Evolutionary conservation across 2,797 vertebrate species (phyloP), one percentile per base, ranked within the genome.

Genomic region (Alauda arvensis): DNA sequence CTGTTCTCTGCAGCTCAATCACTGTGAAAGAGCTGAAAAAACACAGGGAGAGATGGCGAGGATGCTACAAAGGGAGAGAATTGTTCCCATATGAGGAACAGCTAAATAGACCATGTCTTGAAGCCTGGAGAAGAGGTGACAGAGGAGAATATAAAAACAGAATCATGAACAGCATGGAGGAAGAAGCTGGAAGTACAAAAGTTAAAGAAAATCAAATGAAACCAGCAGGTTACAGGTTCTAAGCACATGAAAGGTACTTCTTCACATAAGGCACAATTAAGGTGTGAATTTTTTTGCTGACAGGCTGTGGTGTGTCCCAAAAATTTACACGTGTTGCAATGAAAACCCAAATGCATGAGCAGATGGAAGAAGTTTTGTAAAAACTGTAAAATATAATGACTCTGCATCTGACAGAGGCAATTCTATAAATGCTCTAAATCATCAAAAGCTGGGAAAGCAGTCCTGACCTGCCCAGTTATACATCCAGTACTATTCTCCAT

Each of bases 201-300:
- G 68, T 70, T 82, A 67, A 89, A 59, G 53, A 57, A 43, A 60
- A 82, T 92, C 59, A 71, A 84, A 91, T 18, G 25, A 92, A 94
- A 86, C 61, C 65, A 84, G 66, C 57, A 68, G 84, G 75, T 76
- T 71, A 59, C 40, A 68, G 31, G 34, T 88, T 89, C 61, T 84
- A 82, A 82, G 49, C 1, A 0, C 52, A 48, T 43, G 52, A 84
- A 75, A 74, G 26, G 2, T 18, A 46, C 12, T 77, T 86, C 43
- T 84, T 88, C 43, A 24, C 5, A 12, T 33, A 70, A 81, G 52
- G 56, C 52, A 72, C 43, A 77, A 55, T 37, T 79, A 42, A 85
- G 14, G 45, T 57, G 52, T 74, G 81, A 86, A 40, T 10, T 61
- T 70, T 85, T 81, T 88, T 89, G 53, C 69, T 77, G 65, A 34